Conservation (phyloP, 2,888 invertebrate genomes). For the Acrocyrtus sp. region DNA sequence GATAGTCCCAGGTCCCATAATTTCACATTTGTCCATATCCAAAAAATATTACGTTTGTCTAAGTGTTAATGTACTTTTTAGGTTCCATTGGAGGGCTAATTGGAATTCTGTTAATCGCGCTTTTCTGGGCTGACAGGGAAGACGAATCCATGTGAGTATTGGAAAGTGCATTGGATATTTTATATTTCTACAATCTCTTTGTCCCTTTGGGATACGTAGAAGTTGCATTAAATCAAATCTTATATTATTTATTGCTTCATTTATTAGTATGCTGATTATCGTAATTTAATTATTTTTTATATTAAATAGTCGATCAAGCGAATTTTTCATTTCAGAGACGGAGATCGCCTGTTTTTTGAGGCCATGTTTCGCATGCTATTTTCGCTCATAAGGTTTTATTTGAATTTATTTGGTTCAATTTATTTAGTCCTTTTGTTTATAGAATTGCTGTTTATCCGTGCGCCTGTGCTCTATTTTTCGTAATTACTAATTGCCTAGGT, state of each 20-base stretch:
- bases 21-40: background rate
- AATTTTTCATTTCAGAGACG: constrained; percentile 56
- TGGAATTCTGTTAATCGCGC: constrained; percentile 58
- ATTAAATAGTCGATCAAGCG: too few relatives aligned
- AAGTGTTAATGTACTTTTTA: constrained; percentile 20
- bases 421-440: background rate
- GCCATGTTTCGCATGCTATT: constrained; percentile 61
- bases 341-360: constrained; percentile 62
- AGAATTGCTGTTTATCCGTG: background rate
- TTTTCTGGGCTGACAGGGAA: constrained; percentile 61
- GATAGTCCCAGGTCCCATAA: constrained; percentile 48
- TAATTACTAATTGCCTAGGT: too few relatives aligned
- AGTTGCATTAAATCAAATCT: background rate
- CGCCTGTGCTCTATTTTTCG: too few relatives aligned
- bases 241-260: background rate
- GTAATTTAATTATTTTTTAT: too few relatives aligned
- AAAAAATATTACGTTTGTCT: background rate
- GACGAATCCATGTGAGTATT: constrained; percentile 60
- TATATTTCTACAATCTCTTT: too few relatives aligned
- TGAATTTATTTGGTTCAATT: constrained; percentile 5
- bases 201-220: too few relatives aligned
- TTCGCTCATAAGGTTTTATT: constrained; percentile 55
- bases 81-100: constrained; percentile 61
- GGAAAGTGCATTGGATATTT: too few relatives aligned
- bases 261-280: background rate